A percentile compares a stretch with the other conserved stretches of the same genome.
phyloP scores from a whole-genome alignment of 2,797 vertebrate genomes.

The Anniella stebbinsi region DNA sequence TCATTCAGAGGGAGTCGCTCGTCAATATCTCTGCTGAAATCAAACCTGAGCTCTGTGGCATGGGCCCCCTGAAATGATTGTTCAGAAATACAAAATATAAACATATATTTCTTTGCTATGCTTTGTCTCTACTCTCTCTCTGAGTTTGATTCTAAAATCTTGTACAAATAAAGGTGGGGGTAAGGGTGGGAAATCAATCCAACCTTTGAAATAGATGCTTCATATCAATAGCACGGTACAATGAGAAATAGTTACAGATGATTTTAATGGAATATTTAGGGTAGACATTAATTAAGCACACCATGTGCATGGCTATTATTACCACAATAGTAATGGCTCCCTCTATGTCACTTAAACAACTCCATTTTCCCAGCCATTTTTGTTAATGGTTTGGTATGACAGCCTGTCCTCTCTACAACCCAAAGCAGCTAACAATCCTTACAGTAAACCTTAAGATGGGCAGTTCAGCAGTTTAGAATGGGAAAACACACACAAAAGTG shows the following conservation, averaged over 20 bases:
- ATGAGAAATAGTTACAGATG: neutral
- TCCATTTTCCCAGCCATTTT: neutral
- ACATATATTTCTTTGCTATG: accelerated
- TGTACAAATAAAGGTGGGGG: neutral
- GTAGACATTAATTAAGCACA: neutral
- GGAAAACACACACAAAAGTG: too few species aligned
- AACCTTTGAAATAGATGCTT: neutral
- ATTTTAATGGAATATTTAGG: too few species aligned
- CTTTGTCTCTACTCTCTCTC: neutral
- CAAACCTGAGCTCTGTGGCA: neutral
- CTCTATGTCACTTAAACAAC: neutral
- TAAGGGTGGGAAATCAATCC: neutral
- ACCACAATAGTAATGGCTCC: neutral
- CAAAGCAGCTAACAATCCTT: neutral
- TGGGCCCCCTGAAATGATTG: neutral
- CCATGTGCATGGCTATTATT: neutral
- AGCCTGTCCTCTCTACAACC: neutral
- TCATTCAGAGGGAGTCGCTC: too few species aligned
- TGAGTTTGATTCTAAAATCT: neutral
- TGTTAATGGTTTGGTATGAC: neutral
- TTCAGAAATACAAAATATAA: accelerated
- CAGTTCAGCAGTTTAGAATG: too few species aligned
- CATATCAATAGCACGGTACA: neutral
- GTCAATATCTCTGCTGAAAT: neutral
- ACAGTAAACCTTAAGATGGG: too few species aligned